Percentiles rank a stretch among this genome's conserved stretches.
These are phyloP conservation scores for Hanleya hanleyi DNA, from an alignment of 2,888 invertebrate genomes.

Conservation along the genomic window DNA sequence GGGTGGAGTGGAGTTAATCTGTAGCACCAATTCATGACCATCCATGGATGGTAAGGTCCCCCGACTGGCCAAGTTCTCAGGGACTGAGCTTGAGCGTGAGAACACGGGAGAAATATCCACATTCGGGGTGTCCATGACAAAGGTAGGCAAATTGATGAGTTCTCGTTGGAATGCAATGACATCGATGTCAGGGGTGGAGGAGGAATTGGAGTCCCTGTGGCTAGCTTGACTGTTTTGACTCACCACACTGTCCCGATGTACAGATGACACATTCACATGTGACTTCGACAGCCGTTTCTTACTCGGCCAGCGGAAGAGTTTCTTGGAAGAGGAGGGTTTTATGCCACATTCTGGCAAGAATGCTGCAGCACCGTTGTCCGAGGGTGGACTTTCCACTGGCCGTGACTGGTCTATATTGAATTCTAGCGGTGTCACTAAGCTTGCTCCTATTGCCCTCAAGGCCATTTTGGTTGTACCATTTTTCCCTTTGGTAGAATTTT, in stretches of 20 bases:
- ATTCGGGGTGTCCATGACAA: constrained; percentile 69
- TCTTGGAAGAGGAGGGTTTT: constrained; percentile 30
- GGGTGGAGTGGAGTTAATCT: background rate
- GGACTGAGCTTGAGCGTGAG: constrained; percentile 71
- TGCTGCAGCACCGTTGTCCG: background rate
- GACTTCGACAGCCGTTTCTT: constrained; percentile 70
- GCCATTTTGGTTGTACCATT: constrained; percentile 61
- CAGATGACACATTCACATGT: constrained; percentile 57
- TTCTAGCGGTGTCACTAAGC: constrained; percentile 68
- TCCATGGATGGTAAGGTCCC: background rate
- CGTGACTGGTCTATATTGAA: constrained; percentile 42
- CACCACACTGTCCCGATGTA: constrained; percentile 43
- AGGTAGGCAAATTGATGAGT: constrained; percentile 77
- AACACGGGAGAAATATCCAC: constrained; percentile 67
- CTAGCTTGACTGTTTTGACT: constrained; percentile 37
- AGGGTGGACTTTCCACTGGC: background rate
- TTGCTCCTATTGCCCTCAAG: constrained; percentile 67
- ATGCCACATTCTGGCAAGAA: constrained; percentile 6
- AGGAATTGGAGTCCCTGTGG: constrained; percentile 32
- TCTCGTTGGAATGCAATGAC: constrained; percentile 77
- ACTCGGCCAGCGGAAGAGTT: constrained; percentile 72
- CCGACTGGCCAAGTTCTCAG: constrained; percentile 57
- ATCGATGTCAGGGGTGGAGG: constrained; percentile 70
- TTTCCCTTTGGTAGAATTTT: constrained; percentile 33
- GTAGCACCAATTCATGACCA: constrained; percentile 4